Conservation (phyloP, 2,113 vertebrate genomes). For the Urocolius indicus region DNA sequence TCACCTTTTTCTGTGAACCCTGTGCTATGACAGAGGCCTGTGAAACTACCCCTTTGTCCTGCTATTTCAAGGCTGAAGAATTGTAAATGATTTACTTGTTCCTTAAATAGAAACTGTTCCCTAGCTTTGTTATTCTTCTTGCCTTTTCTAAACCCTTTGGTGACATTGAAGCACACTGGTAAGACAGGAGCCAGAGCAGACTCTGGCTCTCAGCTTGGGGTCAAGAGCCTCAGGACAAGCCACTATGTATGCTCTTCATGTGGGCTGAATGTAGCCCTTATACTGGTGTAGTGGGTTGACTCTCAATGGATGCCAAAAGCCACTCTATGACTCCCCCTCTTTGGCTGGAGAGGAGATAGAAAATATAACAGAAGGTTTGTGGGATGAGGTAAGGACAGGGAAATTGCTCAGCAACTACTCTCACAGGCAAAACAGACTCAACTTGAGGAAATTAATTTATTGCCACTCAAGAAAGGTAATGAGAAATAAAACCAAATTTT, state of each 20-base stretch:
- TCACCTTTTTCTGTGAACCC: background rate
- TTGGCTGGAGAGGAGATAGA: background rate
- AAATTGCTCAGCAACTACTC: background rate
- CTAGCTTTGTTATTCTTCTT: background rate
- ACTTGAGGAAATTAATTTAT: background rate
- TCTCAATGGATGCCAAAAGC: background rate
- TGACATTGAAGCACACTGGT: background rate
- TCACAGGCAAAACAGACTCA: background rate
- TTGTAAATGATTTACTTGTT: background rate
- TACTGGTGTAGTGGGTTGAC: background rate
- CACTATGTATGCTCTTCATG: background rate
- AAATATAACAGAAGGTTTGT: rapidly evolving
- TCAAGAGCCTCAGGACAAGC: background rate
- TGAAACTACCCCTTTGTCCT: background rate
- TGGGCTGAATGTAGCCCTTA: background rate
- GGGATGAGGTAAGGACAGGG: background rate
- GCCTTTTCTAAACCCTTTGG: background rate
- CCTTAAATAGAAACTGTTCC: background rate
- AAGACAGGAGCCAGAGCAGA: background rate
- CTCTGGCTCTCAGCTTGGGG: background rate
- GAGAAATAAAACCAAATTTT: background rate
- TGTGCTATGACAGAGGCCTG: background rate
- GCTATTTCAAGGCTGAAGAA: background rate
- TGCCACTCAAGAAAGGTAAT: background rate
- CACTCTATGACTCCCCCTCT: background rate